Evolutionary conservation across 2,888 invertebrate species (phyloP).

Genomic region (Sphecodes monilicornis): DNA sequence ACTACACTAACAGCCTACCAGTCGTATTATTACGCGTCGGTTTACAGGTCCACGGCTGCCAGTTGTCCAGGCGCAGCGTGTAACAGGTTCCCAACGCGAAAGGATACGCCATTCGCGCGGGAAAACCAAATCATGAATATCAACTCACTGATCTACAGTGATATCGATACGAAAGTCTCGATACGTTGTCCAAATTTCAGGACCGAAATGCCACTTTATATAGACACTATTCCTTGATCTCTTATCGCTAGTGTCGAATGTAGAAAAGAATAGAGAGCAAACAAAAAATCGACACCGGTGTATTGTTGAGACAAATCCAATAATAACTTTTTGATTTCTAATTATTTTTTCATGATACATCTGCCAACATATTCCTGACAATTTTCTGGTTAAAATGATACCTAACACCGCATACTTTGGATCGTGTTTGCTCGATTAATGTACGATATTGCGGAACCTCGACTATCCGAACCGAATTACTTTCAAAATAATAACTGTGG

Average conservation of each 20-base stretch:
- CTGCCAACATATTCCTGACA: too few relatives aligned
- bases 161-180: too few relatives aligned
- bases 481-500: too few relatives aligned
- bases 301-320: not conserved
- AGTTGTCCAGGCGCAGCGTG: slow-evolving; percentile 22
- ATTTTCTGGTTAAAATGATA: too few relatives aligned
- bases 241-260: not conserved
- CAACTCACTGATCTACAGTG: not conserved
- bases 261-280: not conserved
- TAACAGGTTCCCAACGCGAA: slow-evolving; percentile 40
- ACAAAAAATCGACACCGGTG: not conserved
- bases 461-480: too few relatives aligned
- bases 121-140: not conserved
- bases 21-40: slow-evolving; percentile 57
- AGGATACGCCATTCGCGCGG: slow-evolving; percentile 19
- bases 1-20: slow-evolving; percentile 46
- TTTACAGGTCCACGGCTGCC: slow-evolving; percentile 39
- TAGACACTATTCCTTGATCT: not conserved
- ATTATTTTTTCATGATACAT: too few relatives aligned
- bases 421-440: too few relatives aligned
- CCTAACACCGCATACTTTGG: too few relatives aligned
- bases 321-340: not conserved
- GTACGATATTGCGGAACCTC: too few relatives aligned
- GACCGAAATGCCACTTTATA: not conserved
- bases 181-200: not conserved